Evolutionary conservation across 2,888 invertebrate genomes (phyloP), one percentile per base, ranked within the genome.

Genomic region (Melinaea menophilus): DNA sequence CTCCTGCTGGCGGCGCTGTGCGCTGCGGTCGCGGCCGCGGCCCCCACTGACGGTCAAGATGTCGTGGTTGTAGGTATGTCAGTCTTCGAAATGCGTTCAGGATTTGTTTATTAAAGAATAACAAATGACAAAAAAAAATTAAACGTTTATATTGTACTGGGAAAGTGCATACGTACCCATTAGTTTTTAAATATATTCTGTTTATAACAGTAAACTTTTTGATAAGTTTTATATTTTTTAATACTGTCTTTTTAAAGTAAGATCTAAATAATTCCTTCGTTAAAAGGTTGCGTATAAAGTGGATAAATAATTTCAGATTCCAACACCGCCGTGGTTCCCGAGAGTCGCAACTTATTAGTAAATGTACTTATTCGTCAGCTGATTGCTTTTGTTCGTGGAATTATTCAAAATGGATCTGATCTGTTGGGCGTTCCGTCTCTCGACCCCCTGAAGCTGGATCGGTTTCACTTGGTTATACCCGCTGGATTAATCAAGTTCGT

Each of bases 401-500:
- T 88, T 41, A 82, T 90, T 68, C 82, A 79, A 61, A 77, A 84
- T 62, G 89, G 89, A 2, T 84, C 84, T 0, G 0, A 0, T 0
- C 4, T 82, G 61, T 75, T 86, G 37, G 81, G 78, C 0, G 58
- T 82, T 5, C 88, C 88, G 0, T 80, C 80, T 0, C 72, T 90
- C 13, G 89, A 90, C 68, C 89, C 89, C 7, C 73, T 88, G 0
- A 63, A 72, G 1, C 7, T 88, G 31, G 80, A 83, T 0, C 55
- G 77, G 4, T 75, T 67, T 66, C 77, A 78, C 51, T 47, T 90
- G 0, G 59, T 69, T 2, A 3, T 89, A 1, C 88, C 88, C 1
- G 78, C 82, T 67, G 84, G 80, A 57, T 73, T 88, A 45, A 72
- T 88, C 63, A 87, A 88, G 89, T 88, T 73, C 81, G 81, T 69